Evolutionary conservation across 2,888 invertebrate genomes (phyloP).

Genomic region (Lymantria dispar): DNA sequence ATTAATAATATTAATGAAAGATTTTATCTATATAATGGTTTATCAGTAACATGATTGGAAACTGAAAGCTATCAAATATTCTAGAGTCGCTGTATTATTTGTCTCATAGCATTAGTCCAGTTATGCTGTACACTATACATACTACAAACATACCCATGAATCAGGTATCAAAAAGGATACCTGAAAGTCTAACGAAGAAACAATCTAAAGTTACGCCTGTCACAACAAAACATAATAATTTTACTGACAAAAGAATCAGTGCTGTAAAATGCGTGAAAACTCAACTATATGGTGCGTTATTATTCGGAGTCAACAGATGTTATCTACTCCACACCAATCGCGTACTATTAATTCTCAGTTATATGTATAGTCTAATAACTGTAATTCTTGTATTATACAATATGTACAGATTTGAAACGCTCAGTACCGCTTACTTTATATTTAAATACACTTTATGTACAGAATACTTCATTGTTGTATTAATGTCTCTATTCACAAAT

Average conservation of each 20-base stretch:
- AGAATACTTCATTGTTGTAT: conserved; percentile 44
- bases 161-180: conserved; percentile 31
- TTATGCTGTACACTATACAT: conserved; percentile 16
- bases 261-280: conserved; percentile 31
- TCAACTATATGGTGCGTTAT: conserved; percentile 30
- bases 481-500: conserved; percentile 35
- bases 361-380: conserved; percentile 25
- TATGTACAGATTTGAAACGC: conserved; percentile 13
- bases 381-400: conserved; percentile 20
- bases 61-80: background rate
- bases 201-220: conserved; percentile 42
- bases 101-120: background rate
- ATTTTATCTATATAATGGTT: conserved; percentile 25
- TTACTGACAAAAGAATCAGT: conserved; percentile 19
- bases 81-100: conserved; percentile 2
- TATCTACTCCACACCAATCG: conserved; percentile 39
- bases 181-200: conserved; percentile 8
- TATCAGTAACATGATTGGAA: conserved; percentile 4
- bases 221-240: conserved; percentile 31
- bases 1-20: conserved; percentile 19
- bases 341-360: conserved; percentile 22
- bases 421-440: conserved; percentile 35
- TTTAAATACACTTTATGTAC: conserved; percentile 37
- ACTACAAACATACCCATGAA: conserved; percentile 26
- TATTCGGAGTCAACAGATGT: conserved; percentile 45